phyloP scores from a whole-genome alignment of 2,888 invertebrate genomes.

The Tiphia femorata region DNA sequence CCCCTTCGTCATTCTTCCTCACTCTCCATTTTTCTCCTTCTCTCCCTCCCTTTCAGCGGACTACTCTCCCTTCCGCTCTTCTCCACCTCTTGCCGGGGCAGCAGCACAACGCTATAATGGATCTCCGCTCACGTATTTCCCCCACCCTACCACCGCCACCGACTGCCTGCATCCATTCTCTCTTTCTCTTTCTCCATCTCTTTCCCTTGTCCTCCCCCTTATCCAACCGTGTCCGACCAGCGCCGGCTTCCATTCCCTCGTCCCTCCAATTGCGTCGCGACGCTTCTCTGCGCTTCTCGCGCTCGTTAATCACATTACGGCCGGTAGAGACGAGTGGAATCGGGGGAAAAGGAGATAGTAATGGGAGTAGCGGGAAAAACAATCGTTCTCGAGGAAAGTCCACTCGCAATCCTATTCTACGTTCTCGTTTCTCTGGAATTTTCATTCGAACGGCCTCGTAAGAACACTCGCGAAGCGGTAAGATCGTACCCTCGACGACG shows the following conservation, averaged over 20 bases:
- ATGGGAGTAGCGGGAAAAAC: slow-evolving; percentile 4
- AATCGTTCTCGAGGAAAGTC: no score
- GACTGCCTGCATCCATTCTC: background rate
- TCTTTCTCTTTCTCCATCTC: slow-evolving; percentile 3
- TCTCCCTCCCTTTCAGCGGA: slow-evolving; percentile 4
- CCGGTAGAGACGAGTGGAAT: slow-evolving; percentile 17
- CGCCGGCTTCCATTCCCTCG: background rate
- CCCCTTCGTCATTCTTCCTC: slow-evolving; percentile 14
- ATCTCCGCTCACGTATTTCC: slow-evolving; percentile 27
- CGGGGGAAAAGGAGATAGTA: slow-evolving; percentile 4
- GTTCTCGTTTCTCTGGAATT: no score
- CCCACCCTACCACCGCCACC: background rate
- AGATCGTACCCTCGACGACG: no score
- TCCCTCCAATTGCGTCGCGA: background rate
- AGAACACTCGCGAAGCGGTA: no score
- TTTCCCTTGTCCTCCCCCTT: background rate
- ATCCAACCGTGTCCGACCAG: background rate
- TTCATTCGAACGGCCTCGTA: no score
- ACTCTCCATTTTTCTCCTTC: background rate
- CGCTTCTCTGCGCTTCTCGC: slow-evolving; percentile 23
- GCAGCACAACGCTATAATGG: no score
- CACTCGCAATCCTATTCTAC: no score
- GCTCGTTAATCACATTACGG: slow-evolving; percentile 38
- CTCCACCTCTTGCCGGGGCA: no score
- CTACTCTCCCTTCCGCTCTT: slow-evolving; percentile 1